Conservation (phyloP, 2,113 vertebrate species). For the Paradoxurus hermaphroditus region DNA sequence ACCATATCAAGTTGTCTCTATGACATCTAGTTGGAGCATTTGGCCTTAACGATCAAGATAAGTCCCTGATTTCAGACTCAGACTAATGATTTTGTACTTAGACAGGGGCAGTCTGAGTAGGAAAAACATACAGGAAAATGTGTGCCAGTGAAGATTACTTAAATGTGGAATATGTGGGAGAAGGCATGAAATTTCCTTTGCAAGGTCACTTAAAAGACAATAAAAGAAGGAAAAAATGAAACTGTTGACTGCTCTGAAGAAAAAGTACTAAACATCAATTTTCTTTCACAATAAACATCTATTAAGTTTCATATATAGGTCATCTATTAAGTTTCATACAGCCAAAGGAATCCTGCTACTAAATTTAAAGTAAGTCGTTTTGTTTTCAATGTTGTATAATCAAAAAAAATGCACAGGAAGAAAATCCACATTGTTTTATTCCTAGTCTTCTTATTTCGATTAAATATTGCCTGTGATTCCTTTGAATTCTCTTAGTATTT, state of each 20-base stretch:
- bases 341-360: neutral
- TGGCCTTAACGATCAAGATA: neutral
- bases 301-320: neutral
- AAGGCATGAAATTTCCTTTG: neutral
- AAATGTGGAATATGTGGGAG: neutral
- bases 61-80: neutral
- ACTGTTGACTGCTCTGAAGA: neutral
- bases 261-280: neutral
- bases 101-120: neutral
- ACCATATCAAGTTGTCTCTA: neutral
- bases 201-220: neutral
- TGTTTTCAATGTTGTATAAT: neutral
- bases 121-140: neutral
- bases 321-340: neutral
- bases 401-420: neutral
- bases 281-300: neutral
- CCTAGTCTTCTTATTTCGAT: neutral
- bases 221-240: neutral
- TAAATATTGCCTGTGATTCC: neutral
- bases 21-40: neutral
- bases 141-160: neutral
- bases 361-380: neutral
- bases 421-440: neutral
- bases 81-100: neutral
- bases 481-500: slow-evolving; percentile 1